Percentiles rank a stretch among this genome's conserved stretches.
phyloP scores from a whole-genome alignment of 2,797 vertebrate species.

The Aplochiton taeniatus region DNA sequence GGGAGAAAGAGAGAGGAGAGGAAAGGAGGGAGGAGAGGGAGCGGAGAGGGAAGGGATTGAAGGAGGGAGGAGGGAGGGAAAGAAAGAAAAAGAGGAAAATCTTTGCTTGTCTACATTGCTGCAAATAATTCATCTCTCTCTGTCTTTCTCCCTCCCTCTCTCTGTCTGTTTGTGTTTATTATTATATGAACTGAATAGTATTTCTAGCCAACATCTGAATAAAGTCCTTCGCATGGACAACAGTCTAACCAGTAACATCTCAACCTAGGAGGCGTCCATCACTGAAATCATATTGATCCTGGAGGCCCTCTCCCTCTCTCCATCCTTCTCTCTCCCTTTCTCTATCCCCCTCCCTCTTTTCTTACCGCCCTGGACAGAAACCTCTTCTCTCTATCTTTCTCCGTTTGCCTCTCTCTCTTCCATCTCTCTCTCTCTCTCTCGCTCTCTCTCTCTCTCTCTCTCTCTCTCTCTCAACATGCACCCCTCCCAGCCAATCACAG shows the following conservation, averaged over 20 bases:
- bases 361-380: slow-evolving; percentile 23
- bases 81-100: background rate
- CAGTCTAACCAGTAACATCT: background rate
- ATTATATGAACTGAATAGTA: too few species aligned
- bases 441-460: slow-evolving; percentile 30
- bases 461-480: slow-evolving; percentile 21
- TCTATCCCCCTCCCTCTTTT: slow-evolving; percentile 18
- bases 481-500: slow-evolving; percentile 28
- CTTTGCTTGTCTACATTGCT: background rate
- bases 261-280: slow-evolving; percentile 27
- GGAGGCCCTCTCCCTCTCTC: slow-evolving; percentile 4
- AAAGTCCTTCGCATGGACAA: too few species aligned
- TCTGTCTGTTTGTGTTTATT: background rate
- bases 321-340: background rate
- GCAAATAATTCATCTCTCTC: slow-evolving; percentile 1
- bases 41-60: slow-evolving; percentile 15
- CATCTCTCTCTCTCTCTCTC: background rate
- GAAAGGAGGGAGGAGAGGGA: slow-evolving; percentile 9
- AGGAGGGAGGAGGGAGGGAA: slow-evolving; percentile 8
- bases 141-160: slow-evolving; percentile 22
- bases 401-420: slow-evolving; percentile 16
- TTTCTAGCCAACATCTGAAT: too few species aligned
- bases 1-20: background rate
- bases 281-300: slow-evolving; percentile 42
- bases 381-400: slow-evolving; percentile 29